phyloP scores from a whole-genome alignment of 1,140 invertebrate species.

The Cepaea nemoralis region DNA sequence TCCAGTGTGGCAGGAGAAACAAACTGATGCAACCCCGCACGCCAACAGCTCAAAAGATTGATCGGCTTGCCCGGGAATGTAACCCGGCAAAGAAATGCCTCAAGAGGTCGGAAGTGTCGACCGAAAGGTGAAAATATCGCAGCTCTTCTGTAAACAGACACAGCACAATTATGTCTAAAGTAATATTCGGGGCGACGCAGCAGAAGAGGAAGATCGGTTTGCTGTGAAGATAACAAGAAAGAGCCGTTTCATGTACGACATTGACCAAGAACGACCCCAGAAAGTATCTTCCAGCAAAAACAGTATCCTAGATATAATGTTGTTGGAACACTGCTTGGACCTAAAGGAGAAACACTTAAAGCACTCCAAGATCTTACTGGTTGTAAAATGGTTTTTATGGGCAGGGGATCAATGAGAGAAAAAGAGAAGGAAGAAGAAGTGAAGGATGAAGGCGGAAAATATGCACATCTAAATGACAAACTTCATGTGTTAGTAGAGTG shows the following conservation, averaged over 20 bases:
- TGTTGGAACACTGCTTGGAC: conserved; percentile 92
- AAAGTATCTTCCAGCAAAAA: conserved; percentile 54
- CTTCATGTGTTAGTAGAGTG: conserved; percentile 93
- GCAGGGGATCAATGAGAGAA: conserved; percentile 94
- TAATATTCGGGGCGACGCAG: background rate
- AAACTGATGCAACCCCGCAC: too few species aligned
- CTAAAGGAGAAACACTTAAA: conserved; percentile 93
- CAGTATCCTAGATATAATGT: conserved; percentile 82
- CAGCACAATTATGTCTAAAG: too few species aligned
- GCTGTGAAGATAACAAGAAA: conserved; percentile 47
- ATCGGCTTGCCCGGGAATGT: too few species aligned
- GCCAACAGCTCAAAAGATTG: too few species aligned
- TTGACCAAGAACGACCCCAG: conserved; percentile 56
- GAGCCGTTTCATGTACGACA: conserved; percentile 51
- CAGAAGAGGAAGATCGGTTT: background rate
- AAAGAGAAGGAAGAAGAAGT: conserved; percentile 84
- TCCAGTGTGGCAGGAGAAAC: too few species aligned
- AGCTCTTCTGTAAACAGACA: too few species aligned
- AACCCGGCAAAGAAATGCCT: too few species aligned
- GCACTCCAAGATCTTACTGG: conserved; percentile 93
- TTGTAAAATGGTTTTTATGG: conserved; percentile 95
- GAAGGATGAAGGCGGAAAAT: too few species aligned
- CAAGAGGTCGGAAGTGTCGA: too few species aligned
- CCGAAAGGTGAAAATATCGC: too few species aligned
- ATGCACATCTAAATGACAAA: too few species aligned